These are phyloP conservation scores for Mesochorus sp. DNA, from an alignment of 2,888 invertebrate species.

Conservation along the genomic window DNA sequence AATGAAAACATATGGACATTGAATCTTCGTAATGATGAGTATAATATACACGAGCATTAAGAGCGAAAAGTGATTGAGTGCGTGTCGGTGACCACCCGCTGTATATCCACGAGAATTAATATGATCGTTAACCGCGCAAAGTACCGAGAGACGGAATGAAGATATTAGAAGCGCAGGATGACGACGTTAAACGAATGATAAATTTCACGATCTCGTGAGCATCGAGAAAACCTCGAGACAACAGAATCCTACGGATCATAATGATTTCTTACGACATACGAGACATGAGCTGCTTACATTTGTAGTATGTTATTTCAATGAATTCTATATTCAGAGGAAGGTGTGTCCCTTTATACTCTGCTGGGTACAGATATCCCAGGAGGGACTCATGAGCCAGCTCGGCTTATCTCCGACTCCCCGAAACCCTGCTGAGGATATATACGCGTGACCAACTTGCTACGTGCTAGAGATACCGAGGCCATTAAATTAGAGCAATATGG, in stretches of 20 bases:
- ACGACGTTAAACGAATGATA: too few species aligned
- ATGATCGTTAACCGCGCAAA: neutral
- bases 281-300: neutral
- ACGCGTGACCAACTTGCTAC: slow-evolving; percentile 28
- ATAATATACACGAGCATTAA: neutral
- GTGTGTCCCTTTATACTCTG: neutral
- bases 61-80: slow-evolving; percentile 23
- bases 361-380: neutral
- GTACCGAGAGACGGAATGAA: neutral
- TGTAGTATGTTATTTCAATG: neutral
- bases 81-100: slow-evolving; percentile 24
- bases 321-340: neutral
- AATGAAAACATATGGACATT: slow-evolving; percentile 11
- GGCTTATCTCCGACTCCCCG: slow-evolving; percentile 17
- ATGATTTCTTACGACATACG: neutral
- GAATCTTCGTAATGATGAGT: too few species aligned
- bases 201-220: neutral
- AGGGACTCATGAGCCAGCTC: neutral
- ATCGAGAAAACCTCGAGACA: neutral
- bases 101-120: neutral
- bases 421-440: slow-evolving; percentile 30
- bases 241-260: neutral
- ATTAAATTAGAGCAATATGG: slow-evolving; percentile 27
- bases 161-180: neutral
- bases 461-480: slow-evolving; percentile 2